Conservation (phyloP, 2,888 invertebrate species). For the Aleiodes alternator region DNA sequence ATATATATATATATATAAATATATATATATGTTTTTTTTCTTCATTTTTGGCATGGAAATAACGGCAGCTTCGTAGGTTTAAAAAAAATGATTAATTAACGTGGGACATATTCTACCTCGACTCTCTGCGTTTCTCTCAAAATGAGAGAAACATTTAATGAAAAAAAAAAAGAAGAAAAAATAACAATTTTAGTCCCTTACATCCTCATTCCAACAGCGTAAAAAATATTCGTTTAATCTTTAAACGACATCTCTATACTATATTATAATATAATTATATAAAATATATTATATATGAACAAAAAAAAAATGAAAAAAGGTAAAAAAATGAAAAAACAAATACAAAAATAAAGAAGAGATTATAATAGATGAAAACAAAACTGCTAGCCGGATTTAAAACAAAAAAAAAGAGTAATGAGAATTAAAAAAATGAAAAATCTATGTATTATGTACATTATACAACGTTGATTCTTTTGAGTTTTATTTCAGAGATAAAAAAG, state of each 20-base stretch:
- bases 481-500: no score
- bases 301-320: conserved; percentile 6
- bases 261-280: background rate
- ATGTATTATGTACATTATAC: conserved; percentile 29
- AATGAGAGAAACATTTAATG: conserved; percentile 6
- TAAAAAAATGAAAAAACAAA: conserved; percentile 20
- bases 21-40: conserved; percentile 3
- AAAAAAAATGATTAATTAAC: conserved; percentile 16
- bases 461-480: no score
- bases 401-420: conserved; percentile 14
- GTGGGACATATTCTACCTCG: conserved; percentile 41
- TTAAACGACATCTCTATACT: background rate
- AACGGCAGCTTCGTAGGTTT: conserved; percentile 23
- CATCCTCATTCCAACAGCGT: no score
- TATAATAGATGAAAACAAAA: conserved; percentile 35
- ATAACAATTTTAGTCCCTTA: conserved; percentile 6
- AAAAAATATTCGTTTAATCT: conserved; percentile 11
- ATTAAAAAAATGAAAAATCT: conserved; percentile 1
- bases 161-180: conserved; percentile 10
- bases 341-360: conserved; percentile 19
- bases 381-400: background rate
- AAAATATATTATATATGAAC: background rate
- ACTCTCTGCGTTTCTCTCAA: conserved; percentile 17
- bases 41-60: background rate
- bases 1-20: background rate